phyloP scores from a whole-genome alignment of 2,888 invertebrate species.

The Phyto melanocephala region DNA sequence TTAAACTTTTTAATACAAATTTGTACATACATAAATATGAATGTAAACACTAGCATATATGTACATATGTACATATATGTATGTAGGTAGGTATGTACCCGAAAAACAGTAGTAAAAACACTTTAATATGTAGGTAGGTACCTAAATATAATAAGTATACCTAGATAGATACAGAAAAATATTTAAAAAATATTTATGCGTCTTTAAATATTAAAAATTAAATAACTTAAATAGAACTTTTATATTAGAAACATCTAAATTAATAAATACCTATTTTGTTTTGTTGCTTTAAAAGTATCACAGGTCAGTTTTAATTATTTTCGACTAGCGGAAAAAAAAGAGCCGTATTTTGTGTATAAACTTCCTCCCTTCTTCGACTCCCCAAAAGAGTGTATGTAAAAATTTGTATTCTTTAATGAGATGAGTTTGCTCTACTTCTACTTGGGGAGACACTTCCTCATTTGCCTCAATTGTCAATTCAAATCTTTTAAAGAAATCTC shows the following conservation, averaged over 20 bases:
- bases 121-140: too few species aligned
- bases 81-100: too few species aligned
- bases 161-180: too few species aligned
- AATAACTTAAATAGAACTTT: too few species aligned
- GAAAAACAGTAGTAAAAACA: too few species aligned
- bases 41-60: too few species aligned
- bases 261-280: background rate
- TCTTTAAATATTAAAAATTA: too few species aligned
- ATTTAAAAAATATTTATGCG: background rate
- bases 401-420: slow-evolving; percentile 30
- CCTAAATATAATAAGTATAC: too few species aligned
- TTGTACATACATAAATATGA: background rate
- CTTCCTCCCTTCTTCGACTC: slow-evolving; percentile 22
- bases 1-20: too few species aligned
- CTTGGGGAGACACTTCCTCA: slow-evolving; percentile 70
- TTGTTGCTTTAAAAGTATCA: slow-evolving; percentile 15
- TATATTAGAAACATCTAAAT: too few species aligned
- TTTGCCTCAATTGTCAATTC: slow-evolving; percentile 75
- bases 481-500: slow-evolving; percentile 74
- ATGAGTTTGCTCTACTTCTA: slow-evolving; percentile 40
- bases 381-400: slow-evolving; percentile 12
- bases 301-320: slow-evolving; percentile 33
- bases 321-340: background rate
- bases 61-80: too few species aligned
- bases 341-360: background rate